Base-by-base conservation (phyloP, 2,888 invertebrate species). In the Acleris emargana region DNA sequence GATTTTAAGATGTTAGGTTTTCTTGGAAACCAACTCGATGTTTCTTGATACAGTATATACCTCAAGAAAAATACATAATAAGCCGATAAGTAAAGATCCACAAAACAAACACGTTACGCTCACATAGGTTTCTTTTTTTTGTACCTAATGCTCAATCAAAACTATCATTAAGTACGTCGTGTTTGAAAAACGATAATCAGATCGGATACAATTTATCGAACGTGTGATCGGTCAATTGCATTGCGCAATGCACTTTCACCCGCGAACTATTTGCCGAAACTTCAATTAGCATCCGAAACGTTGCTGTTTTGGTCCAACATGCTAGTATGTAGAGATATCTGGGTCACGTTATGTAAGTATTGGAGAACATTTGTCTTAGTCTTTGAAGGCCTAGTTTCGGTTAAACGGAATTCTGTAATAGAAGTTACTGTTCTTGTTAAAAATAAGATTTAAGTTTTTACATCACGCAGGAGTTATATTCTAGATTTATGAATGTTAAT, bases 241-340 rank as follows among this genome's bases (percentile, higher is more conserved):
- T 89, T 87, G 80, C 73, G 74, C 74, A 87, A 89, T 70, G 22
- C 63, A 85, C 90, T 90, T 90, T 89, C 90, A 81, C 89, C 73
- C 60, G 68, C 68, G 69, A 78, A 73, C 74, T 71, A 76, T 81
- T 81, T 81, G 82, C 79, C 80, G 80, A 80, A 75, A 80, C 83
- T 85, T 80, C 85, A 88, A 88, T 89, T 89, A 89, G 84, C 88
- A 87, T 80, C 76, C 74, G 76, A 81, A 83, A 80, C 76, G 77
- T 78, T 76, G 74, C 76, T 74, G 76, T 75, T 78, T 76, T 71
- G 54, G 67, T 68, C 49, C 66, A 47, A 69, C 67, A 71, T 47
- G 70, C 70, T 67, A 60, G 53, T 61, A 67, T 67, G 62, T 60
- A 57, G 62, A 67, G 60, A 67, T 57, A 62, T 57, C 32, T 67